Percentiles rank a stretch among this genome's conserved stretches.
Conservation (phyloP, 2,888 invertebrate species). For the Tenthredo distinguenda region DNA sequence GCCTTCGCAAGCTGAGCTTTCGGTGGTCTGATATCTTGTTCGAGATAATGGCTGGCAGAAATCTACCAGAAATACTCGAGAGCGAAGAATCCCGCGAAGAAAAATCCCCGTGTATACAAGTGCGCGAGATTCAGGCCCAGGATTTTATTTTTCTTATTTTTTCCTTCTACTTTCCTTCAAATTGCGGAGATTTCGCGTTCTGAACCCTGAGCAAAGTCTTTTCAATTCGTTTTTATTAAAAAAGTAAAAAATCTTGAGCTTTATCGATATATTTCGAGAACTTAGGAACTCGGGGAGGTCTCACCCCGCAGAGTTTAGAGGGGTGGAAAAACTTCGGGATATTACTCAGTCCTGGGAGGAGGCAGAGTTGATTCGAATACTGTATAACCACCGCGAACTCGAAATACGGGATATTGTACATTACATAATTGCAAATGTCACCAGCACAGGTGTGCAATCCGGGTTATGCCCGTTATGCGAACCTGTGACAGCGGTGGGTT, state of each 20-base stretch:
- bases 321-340: not conserved
- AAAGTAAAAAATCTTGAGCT: no score
- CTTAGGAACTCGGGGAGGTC: not conserved
- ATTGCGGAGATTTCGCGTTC: no score
- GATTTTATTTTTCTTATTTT: not conserved
- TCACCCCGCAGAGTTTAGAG: not conserved
- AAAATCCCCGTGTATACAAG: not conserved
- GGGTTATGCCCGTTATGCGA: not conserved
- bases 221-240: not conserved
- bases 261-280: not conserved
- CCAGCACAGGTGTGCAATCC: not conserved
- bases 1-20: slow-evolving; percentile 10
- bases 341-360: not conserved
- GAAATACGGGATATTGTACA: not conserved
- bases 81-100: not conserved
- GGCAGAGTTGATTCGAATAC: not conserved
- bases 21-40: not conserved
- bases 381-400: not conserved
- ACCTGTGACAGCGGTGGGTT: not conserved
- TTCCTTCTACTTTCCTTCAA: no score
- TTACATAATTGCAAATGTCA: not conserved
- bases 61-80: not conserved
- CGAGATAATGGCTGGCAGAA: slow-evolving; percentile 18
- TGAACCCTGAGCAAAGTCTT: not conserved
- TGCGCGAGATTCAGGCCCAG: not conserved